Evolutionary conservation across 2,888 invertebrate species (phyloP), one percentile per base, ranked within the genome.

Genomic region (Vandiemenella viatica): DNA sequence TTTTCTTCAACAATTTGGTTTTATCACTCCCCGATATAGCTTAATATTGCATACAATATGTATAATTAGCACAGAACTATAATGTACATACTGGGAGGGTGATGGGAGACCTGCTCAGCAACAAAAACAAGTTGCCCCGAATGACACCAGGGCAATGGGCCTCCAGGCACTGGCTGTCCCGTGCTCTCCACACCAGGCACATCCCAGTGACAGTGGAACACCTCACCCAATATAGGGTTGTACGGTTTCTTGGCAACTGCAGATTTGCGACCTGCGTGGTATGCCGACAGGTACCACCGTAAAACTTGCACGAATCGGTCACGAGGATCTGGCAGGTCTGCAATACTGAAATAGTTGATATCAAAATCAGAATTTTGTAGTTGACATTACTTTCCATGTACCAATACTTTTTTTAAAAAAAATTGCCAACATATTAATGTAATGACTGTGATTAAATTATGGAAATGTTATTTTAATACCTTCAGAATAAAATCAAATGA

Each of bases 51-150:
- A n/a, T n/a, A n/a, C n/a, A n/a, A n/a, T n/a, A n/a, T n/a, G n/a
- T n/a, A n/a, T n/a, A n/a, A n/a, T n/a, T n/a, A n/a, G n/a, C 13
- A 40, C 41, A 40, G 10, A 16, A 16, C 4, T 3, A 10, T 40
- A 3, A 23, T 23, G 8, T 23, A 62, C 67, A 67, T 71, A 87
- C 88, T 90, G 56, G 97, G 97, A 41, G 97, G 98, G 72, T 98
- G 98, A 72, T 98, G 98, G 7, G 95, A 97, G 10, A 97, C 96
- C 71, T 99, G 98, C 65, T 98, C 98, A 4, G 98, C 91, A 44
- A 97, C 79, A 68, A 98, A 98, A 6, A 86, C 80, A 8, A 98
- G 72, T 64, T 96, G 90, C 69, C 88, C 80, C 42, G 79, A 77
- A 7, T 76, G 77, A 58, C 89, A 90, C 88, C 93, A 93, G 0